Evolutionary conservation across 2,888 invertebrate species (phyloP), one percentile per base, ranked within the genome.

Genomic region (Rambutsinella grinnellia): DNA sequence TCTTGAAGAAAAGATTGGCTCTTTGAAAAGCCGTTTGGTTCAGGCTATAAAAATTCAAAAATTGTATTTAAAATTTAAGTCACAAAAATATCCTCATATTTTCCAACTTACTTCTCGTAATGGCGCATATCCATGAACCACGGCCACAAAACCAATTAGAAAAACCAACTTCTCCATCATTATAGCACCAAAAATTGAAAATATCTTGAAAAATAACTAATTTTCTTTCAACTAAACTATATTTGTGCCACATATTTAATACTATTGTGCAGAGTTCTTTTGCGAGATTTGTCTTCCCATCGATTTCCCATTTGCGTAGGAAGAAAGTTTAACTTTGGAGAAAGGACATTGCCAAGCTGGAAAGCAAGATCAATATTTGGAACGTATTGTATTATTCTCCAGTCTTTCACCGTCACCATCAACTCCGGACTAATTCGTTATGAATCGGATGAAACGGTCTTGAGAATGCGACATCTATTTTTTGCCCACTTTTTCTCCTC

Each of bases 1-100:
- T 83, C 82, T 61, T 83, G 81, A 46, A 83, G 53, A 63, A 82
- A 77, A n/a, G 80, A 60, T 13, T 78, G 76, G 26, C 71, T 75
- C 75, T 70, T 81, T 66, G 77, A 71, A 79, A 19, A 74, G 17
- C 46, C 71, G 47, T 61, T n/a, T 8, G 27, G 19, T 8, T 61
- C 67, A 13, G 66, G 53, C 60, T 67, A 54, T 8, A 36, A 36
- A 13, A 8, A 36, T 36, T 36, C 13, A 36, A 36, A 36, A 8
- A 13, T 36, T 13, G 36, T 8, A 36, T 36, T 36, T 36, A 8
- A 36, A 36, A 36, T 8, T n/a, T n/a, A 36, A 36, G 13, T 36
- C 13, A 13, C 36, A 36, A 36, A 8, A 36, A 36, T 36, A 8
- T 36, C 13, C 36, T 13, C 36, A 36, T 51, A 26, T 13, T n/a